Base-by-base conservation (phyloP, 2,797 vertebrate species). In the Oreochromis mossambicus region DNA sequence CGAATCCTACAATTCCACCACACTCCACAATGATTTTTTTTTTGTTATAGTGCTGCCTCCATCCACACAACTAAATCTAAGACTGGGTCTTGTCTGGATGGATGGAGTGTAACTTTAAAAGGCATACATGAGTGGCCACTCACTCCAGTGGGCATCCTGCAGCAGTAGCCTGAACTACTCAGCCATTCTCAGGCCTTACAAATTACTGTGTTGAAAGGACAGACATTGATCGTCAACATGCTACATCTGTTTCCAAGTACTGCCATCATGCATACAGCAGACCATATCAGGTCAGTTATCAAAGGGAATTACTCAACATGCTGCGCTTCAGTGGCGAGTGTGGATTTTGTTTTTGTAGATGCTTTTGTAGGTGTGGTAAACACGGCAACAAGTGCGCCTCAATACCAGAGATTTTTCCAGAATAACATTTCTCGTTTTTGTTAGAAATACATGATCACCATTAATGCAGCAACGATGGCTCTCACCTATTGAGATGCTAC, bases 51-150 rank as follows among this genome's bases (percentile, higher is more conserved):
- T 86, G 54, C 89, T 92, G 85, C 89, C 90, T 91, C 88, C 88
- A 88, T 95, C 91, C 91, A 83, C 88, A 92, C 87, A 92, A 85
- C 87, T 93, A 89, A 92, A 90, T 91, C 92, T 79, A 89, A 92
- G 89, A 82, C 92, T 51, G 43, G 90, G 92, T 83, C 91, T 89
- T 90, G 85, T 92, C 94, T 87, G 88, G 92, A 84, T 92, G 90
- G 89, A 90, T 89, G 86, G 88, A 89, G 91, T 93, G 88, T 89
- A 90, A 94, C 95, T 95, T 95, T 95, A 96, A 96, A 96, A 94
- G 90, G 93, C 95, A 96, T 95, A 95, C 88, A 89, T 85, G 89
- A 95, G 89, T 94, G 89, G 86, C 89, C 80, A 77, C 83, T 92
- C 88, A 87, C 89, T 92, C 91, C 66, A 77, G 86, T 89, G 89